These are phyloP conservation scores for Pediacus dermestoides DNA, from an alignment of 2,888 invertebrate genomes.

Conservation along the genomic window DNA sequence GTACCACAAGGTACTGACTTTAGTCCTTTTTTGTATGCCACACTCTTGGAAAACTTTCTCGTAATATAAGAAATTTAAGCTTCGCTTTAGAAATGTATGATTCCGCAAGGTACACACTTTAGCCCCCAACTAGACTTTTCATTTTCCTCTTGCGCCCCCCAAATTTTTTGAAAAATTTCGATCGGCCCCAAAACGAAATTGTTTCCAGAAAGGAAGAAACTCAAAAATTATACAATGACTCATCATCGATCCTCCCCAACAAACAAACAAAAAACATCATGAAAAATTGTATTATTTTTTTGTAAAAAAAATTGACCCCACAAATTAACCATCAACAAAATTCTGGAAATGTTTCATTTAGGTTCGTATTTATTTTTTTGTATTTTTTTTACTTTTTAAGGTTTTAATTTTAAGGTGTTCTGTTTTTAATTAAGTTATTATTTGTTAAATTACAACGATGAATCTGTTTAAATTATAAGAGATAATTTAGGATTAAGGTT, in stretches of 20 bases:
- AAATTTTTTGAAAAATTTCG: constrained; percentile 14
- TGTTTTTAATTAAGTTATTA: constrained; percentile 25
- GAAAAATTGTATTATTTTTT: constrained; percentile 17
- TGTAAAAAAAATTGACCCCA: constrained; percentile 16
- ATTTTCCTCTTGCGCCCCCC: no score
- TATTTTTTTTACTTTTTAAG: constrained; percentile 5
- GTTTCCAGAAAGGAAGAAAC: constrained; percentile 24
- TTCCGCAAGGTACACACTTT: no score
- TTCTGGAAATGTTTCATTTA: constrained; percentile 24
- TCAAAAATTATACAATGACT: constrained; percentile 18
- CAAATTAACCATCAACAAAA: constrained; percentile 17
- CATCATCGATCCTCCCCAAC: constrained; percentile 34
- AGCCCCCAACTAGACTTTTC: no score
- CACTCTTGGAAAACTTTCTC: no score
- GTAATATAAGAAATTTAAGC: no score
- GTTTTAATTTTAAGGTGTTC: constrained; percentile 17
- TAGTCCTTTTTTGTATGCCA: no score
- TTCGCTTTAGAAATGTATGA: no score
- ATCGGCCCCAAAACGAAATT: constrained; percentile 16
- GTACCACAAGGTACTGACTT: no score
- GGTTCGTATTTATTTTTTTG: constrained; percentile 2
- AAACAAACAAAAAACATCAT: constrained; percentile 15
- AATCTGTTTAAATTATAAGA: constrained; percentile 13
- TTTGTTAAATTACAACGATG: constrained; percentile 18
- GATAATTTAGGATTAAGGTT: constrained; percentile 17